phyloP scores from a whole-genome alignment of 2,113 vertebrate species.

The Psittacula cyanocephala region DNA sequence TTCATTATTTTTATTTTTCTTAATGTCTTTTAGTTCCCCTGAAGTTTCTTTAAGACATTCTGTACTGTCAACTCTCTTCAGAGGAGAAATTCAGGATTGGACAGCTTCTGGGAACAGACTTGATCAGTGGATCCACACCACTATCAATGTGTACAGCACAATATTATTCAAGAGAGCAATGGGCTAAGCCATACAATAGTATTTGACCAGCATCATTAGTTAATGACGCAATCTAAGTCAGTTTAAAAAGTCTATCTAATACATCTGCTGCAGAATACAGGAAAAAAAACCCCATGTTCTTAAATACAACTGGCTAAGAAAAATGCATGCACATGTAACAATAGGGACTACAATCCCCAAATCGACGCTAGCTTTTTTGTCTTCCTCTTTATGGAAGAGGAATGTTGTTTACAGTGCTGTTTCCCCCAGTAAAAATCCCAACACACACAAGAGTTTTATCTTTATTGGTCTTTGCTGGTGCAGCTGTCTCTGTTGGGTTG shows the following conservation, averaged over 20 bases:
- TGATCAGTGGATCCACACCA: not conserved
- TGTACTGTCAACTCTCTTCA: not conserved
- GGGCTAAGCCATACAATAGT: not conserved
- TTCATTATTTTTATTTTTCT: not conserved
- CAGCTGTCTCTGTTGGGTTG: not conserved
- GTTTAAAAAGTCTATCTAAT: not conserved
- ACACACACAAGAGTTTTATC: not conserved
- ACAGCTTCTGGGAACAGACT: not conserved
- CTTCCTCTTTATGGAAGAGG: not conserved
- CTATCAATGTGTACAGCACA: not conserved
- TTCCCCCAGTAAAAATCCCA: not conserved
- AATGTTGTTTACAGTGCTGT: not conserved
- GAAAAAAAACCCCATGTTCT: not conserved
- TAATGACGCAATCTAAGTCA: not conserved
- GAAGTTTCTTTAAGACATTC: not conserved
- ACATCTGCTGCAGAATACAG: not conserved
- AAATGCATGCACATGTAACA: not conserved
- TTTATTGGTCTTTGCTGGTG: not conserved
- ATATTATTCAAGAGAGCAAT: not conserved
- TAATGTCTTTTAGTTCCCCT: not conserved
- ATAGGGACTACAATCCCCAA: not conserved
- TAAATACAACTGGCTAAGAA: not conserved
- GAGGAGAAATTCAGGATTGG: not conserved
- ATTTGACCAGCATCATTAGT: not conserved
- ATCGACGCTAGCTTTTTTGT: fast-evolving